A percentile compares a stretch with the other conserved stretches of the same genome.
Evolutionary conservation across 2,113 vertebrate genomes (phyloP).

Genomic region (Willisornis vidua): DNA sequence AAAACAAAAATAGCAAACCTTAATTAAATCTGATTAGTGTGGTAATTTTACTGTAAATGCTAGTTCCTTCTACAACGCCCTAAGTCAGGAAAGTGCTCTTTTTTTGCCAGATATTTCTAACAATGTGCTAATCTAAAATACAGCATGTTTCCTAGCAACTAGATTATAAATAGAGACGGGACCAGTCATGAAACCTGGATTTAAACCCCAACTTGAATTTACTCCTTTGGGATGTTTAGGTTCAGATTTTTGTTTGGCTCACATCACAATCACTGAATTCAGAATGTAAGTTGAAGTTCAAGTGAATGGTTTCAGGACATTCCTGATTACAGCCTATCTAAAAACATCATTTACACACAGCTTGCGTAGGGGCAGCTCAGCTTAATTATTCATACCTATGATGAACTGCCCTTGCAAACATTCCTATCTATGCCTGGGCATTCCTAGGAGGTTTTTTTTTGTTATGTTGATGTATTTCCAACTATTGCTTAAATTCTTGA

Average conservation of each 20-base stretch:
- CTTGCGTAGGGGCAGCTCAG: background rate
- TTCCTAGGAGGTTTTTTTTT: background rate
- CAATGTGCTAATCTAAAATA: conserved; percentile 69
- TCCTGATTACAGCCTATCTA: background rate
- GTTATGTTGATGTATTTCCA: background rate
- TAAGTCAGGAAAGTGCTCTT: conserved; percentile 56
- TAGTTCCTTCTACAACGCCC: conserved; percentile 35
- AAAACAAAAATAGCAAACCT: conserved; percentile 69
- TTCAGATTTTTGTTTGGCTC: conserved; percentile 31
- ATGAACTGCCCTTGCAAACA: background rate
- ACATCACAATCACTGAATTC: conserved; percentile 6
- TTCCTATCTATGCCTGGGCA: background rate
- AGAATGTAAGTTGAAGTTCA: background rate
- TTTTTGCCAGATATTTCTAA: conserved; percentile 68
- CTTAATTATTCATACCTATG: conserved; percentile 9
- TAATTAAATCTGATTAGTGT: conserved; percentile 57
- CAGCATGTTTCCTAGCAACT: conserved; percentile 72
- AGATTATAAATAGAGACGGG: conserved; percentile 72
- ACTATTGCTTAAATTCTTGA: background rate
- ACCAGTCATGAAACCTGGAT: conserved; percentile 66
- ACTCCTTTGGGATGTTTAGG: conserved; percentile 37
- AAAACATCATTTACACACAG: conserved; percentile 24
- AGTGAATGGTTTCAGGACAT: background rate
- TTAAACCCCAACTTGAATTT: conserved; percentile 46
- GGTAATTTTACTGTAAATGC: conserved; percentile 36